Percentiles rank a stretch among this genome's conserved stretches.
Evolutionary conservation across 92 coral and sea anemone genomes (phyloP).

Genomic region (Porites cylindrica): DNA sequence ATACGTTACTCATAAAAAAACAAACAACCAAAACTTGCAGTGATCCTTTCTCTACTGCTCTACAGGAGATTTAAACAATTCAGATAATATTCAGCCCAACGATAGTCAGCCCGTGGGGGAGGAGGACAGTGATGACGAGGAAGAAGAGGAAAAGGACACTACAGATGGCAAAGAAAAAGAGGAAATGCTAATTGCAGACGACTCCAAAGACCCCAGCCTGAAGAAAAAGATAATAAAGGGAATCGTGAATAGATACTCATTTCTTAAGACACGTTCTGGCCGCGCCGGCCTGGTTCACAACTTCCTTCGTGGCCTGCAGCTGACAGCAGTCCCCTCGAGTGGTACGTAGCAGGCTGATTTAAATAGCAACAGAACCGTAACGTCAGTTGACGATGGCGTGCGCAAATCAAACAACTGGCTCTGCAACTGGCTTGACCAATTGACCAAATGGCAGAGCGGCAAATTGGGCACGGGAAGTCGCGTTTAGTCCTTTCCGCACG

Average conservation of each 20-base stretch:
- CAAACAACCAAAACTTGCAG: no score
- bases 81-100: conserved; percentile 34
- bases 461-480: no score
- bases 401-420: no score
- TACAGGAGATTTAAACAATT: conserved; percentile 52
- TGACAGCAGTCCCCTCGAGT: conserved; percentile 13
- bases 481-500: no score
- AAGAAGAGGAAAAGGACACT: neutral
- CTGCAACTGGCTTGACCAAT: no score
- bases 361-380: no score
- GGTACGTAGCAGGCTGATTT: no score
- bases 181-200: neutral
- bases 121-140: conserved; percentile 55
- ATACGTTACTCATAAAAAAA: no score
- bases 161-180: neutral
- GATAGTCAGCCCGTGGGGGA: conserved; percentile 32
- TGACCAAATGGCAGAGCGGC: no score
- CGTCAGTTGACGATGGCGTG: no score
- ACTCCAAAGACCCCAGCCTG: neutral
- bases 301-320: conserved; percentile 73
- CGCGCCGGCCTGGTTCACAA: conserved; percentile 90
- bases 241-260: conserved; percentile 51
- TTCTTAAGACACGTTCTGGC: conserved; percentile 74
- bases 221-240: conserved; percentile 4
- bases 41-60: neutral